A percentile compares a stretch with the other conserved stretches of the same genome.
These are phyloP conservation scores for Forficula auricularia DNA, from an alignment of 1,140 invertebrate species.

Conservation along the genomic window DNA sequence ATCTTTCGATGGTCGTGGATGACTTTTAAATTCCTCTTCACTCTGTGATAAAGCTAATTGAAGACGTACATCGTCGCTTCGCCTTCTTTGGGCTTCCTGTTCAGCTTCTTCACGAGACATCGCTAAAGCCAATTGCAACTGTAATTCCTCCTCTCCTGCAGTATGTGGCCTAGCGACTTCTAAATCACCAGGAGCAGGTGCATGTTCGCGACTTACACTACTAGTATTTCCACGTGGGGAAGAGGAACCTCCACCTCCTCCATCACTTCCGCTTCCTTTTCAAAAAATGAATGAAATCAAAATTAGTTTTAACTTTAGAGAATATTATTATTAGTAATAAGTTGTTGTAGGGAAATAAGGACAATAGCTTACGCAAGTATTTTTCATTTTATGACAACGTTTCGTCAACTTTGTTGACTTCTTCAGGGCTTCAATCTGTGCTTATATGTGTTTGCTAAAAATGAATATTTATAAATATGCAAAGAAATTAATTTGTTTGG, in stretches of 20 bases:
- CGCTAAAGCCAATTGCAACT: constrained; percentile 90
- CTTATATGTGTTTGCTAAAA: too few species aligned
- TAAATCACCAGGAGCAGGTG: constrained; percentile 46
- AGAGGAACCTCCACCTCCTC: constrained; percentile 14
- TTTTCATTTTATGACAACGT: too few species aligned
- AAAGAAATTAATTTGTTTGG: too few species aligned
- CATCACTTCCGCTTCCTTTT: constrained; percentile 7
- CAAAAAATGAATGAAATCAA: too few species aligned
- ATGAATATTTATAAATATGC: neutral
- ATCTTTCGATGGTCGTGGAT: neutral
- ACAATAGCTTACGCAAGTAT: too few species aligned
- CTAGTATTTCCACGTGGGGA: constrained; percentile 24
- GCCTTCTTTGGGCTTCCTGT: constrained; percentile 79
- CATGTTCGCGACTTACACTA: constrained; percentile 12
- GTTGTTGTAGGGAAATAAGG: too few species aligned
- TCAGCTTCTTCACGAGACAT: constrained; percentile 98
- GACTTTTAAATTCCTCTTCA: constrained; percentile 64
- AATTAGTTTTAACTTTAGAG: neutral
- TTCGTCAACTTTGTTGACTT: too few species aligned
- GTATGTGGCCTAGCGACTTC: constrained; percentile 88
- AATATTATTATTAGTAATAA: too few species aligned
- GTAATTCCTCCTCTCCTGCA: constrained; percentile 92
- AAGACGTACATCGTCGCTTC: constrained; percentile 83
- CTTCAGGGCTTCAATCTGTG: too few species aligned
- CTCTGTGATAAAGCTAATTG: constrained; percentile 87